Evolutionary conservation across 2,113 vertebrate species (phyloP).

Genomic region (Rostratula benghalensis): DNA sequence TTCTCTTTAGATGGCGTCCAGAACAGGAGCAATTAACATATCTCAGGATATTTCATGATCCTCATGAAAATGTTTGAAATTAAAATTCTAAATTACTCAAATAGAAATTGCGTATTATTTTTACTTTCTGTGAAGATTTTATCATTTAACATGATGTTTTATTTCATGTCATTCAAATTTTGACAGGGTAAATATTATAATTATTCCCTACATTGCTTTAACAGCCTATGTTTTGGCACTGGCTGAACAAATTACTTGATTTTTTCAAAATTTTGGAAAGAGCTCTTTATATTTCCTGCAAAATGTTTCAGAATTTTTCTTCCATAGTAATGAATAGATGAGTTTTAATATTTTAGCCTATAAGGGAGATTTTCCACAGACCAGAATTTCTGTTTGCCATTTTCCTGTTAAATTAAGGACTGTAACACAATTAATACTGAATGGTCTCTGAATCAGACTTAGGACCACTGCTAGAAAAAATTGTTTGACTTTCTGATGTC

Average conservation of each 20-base stretch:
- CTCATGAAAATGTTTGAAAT: background rate
- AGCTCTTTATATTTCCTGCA: background rate
- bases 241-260: background rate
- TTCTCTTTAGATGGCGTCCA: background rate
- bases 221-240: background rate
- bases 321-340: background rate
- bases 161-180: background rate
- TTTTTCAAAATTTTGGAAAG: background rate
- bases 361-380: background rate
- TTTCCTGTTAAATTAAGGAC: background rate
- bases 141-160: background rate
- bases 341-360: background rate
- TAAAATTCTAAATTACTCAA: background rate
- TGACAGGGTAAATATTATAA: background rate
- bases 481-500: background rate
- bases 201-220: background rate
- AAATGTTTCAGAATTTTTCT: background rate
- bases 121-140: background rate
- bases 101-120: background rate
- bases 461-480: background rate
- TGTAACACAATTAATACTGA: background rate
- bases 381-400: background rate
- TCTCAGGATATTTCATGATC: too few relatives aligned
- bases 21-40: background rate
- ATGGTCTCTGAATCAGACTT: background rate